phyloP scores from a whole-genome alignment of 2,888 invertebrate species.

The Julus scanicus region DNA sequence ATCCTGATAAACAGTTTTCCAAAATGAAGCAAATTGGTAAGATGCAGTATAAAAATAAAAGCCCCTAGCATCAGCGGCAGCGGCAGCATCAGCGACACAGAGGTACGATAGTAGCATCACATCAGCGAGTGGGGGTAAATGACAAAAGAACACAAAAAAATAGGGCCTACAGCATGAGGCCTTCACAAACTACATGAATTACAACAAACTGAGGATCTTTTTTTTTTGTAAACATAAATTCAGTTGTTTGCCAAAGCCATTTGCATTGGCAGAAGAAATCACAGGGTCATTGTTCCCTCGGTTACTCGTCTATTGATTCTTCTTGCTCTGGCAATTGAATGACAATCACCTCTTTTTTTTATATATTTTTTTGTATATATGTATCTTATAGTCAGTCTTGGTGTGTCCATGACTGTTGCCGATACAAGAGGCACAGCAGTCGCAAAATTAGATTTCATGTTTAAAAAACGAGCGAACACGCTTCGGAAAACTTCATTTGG shows the following conservation, averaged over 20 bases:
- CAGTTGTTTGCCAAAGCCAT: conserved; percentile 8
- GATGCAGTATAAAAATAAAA: conserved; percentile 44
- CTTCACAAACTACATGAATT: conserved; percentile 24
- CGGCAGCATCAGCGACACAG: too few species aligned
- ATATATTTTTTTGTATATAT: too few species aligned
- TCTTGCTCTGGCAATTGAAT: conserved; percentile 18
- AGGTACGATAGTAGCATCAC: too few species aligned
- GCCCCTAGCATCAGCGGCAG: neutral
- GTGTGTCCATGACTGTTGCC: neutral
- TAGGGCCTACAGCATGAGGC: neutral
- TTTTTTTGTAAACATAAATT: conserved; percentile 1
- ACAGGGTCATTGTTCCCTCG: conserved; percentile 1
- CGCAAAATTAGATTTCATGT: conserved; percentile 23
- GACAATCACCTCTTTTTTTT: conserved; percentile 7
- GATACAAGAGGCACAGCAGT: neutral
- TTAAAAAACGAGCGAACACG: neutral
- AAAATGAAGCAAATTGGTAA: conserved; percentile 55
- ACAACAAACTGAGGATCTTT: neutral
- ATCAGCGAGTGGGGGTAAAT: conserved; percentile 1
- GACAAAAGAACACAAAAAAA: conserved; percentile 23
- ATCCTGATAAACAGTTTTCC: conserved; percentile 50
- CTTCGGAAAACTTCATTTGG: neutral
- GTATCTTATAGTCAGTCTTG: too few species aligned
- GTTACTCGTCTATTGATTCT: neutral
- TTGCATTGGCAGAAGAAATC: conserved; percentile 2